Evolutionary conservation across 2,888 invertebrate genomes (phyloP), one percentile per base, ranked within the genome.

Genomic region (Eristalinus aeneus): DNA sequence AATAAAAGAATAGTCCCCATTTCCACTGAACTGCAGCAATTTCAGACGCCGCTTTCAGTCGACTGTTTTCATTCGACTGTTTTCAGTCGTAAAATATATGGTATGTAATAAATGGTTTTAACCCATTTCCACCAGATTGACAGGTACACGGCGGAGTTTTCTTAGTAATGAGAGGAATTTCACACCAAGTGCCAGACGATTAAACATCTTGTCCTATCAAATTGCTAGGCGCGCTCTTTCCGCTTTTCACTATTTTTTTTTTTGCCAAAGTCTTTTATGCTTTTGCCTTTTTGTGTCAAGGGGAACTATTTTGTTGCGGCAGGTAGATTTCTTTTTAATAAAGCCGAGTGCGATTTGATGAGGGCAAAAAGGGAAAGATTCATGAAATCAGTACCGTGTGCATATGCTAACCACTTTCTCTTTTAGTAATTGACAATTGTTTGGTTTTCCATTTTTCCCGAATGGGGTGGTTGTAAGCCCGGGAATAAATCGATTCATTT

Each of bases 41-140:
- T 67, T 67, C 36, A 53, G 31, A 53, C 53, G 31, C 31, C 27
- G 27, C 27, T 27, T 27, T 27, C 27, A 27, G 27, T 27, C 27
- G n/a, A 27, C 27, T 27, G 2, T 2, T 65, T 46, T 65, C 53
- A 65, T n/a, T 31, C 53, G 65, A 27, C 27, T 27, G 2, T 2
- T 65, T 46, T 65, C 53, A 65, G 27, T 31, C 53, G 65, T 65
- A 65, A 53, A 46, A 65, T 53, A 10, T 46, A 22, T 64, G 64
- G 46, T 46, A 46, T 64, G 64, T 9, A 46, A 27, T 46, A 65
- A 65, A 23, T 65, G 23, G 46, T 46, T n/a, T 39, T 23, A 23
- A 12, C 39, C 65, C 27, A 16, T 65, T 65, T 46, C 56, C 11
- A 27, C 22, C 22, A 53, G 61, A 32, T 53, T 67, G 67, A 54